Evolutionary conservation across 2,888 invertebrate species (phyloP).

Genomic region (Lissocephala sabroskyi): DNA sequence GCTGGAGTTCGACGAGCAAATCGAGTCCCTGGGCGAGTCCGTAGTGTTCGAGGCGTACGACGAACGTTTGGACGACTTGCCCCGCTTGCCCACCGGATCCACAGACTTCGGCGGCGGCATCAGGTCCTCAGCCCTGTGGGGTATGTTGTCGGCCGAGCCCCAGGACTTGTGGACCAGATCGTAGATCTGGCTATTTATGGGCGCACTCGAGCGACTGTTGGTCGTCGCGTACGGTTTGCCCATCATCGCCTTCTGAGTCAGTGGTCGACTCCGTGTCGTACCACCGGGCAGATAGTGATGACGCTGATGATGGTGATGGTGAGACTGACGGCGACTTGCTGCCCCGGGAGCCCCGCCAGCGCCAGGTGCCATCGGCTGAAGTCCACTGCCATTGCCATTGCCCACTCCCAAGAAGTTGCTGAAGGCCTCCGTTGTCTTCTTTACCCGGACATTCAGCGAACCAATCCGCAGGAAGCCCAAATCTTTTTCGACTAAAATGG

Average conservation of each 20-base stretch:
- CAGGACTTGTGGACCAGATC: slow-evolving; percentile 88
- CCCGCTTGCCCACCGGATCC: slow-evolving; percentile 78
- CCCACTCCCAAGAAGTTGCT: slow-evolving; percentile 91
- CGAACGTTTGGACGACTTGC: slow-evolving; percentile 75
- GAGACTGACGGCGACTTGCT: slow-evolving; percentile 72
- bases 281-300: slow-evolving; percentile 67
- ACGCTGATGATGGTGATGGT: slow-evolving; percentile 71
- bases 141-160: slow-evolving; percentile 92
- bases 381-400: slow-evolving; percentile 73
- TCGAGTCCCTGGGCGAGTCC: slow-evolving; percentile 60
- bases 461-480: slow-evolving; percentile 92
- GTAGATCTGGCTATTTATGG: slow-evolving; percentile 68
- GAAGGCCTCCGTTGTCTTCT: slow-evolving; percentile 93
- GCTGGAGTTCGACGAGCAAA: slow-evolving; percentile 64
- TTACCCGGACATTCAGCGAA: slow-evolving; percentile 91
- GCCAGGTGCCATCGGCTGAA: slow-evolving; percentile 57
- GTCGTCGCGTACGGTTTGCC: slow-evolving; percentile 55
- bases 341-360: slow-evolving; percentile 30
- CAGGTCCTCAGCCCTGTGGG: slow-evolving; percentile 73
- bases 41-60: slow-evolving; percentile 60
- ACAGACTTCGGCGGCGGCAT: slow-evolving; percentile 86
- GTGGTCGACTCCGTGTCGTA: slow-evolving; percentile 66
- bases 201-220: slow-evolving; percentile 64
- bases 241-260: slow-evolving; percentile 64
- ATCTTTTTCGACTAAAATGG: slow-evolving; percentile 83